Conservation (phyloP, 2,797 vertebrate species). For the Nannoperca obscura region DNA sequence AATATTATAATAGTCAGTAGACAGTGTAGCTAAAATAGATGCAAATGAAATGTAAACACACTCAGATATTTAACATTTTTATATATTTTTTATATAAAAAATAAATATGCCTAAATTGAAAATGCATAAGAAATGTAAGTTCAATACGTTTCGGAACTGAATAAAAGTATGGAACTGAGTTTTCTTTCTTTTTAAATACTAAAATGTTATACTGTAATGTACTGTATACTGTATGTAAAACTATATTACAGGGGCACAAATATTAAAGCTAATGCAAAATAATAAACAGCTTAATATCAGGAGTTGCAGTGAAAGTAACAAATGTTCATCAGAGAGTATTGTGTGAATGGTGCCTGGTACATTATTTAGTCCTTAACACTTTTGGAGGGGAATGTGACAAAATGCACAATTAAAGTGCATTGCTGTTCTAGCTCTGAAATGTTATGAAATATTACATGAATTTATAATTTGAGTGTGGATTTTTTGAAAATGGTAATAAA, state of each 20-base stretch:
- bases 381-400: background rate
- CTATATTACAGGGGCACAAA: background rate
- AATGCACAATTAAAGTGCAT: background rate
- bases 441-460: background rate
- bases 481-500: background rate
- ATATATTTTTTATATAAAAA: too few species aligned
- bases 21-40: background rate
- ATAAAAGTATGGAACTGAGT: background rate
- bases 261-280: background rate
- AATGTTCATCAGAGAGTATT: background rate
- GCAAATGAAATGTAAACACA: background rate
- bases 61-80: background rate
- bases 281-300: background rate
- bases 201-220: background rate
- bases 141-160: background rate
- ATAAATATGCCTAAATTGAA: background rate
- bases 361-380: background rate
- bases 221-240: background rate
- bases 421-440: background rate
- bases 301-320: background rate
- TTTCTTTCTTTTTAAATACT: background rate
- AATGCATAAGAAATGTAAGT: background rate
- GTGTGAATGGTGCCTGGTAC: background rate
- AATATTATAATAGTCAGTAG: background rate
- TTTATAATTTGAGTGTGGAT: background rate